These are phyloP conservation scores for Eleutherodactylus coqui DNA, from an alignment of 2,797 vertebrate species.

Conservation along the genomic window DNA sequence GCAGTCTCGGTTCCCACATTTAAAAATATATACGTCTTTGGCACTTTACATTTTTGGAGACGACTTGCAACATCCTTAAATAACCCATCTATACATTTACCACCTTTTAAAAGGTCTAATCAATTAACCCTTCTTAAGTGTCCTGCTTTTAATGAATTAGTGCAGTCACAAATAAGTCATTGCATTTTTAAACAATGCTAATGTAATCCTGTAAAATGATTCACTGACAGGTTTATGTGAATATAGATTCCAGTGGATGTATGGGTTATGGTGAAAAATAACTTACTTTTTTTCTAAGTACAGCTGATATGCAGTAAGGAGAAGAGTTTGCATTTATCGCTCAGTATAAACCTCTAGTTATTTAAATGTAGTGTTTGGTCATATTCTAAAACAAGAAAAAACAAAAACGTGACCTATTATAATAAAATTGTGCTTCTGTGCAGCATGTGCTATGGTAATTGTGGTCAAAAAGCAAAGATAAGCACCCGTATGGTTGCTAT, in stretches of 20 bases:
- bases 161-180: constrained; percentile 75
- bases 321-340: background rate
- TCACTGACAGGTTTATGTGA: constrained; percentile 76
- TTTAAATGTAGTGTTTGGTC: background rate
- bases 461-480: background rate
- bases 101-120: constrained; percentile 83
- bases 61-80: constrained; percentile 14
- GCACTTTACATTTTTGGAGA: constrained; percentile 44
- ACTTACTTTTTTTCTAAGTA: constrained; percentile 36
- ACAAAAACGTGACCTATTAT: too few relatives aligned
- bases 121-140: constrained; percentile 84
- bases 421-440: background rate
- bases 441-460: background rate
- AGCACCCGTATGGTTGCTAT: background rate
- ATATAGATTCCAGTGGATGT: constrained; percentile 56
- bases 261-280: constrained; percentile 62
- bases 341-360: background rate
- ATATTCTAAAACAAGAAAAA: background rate
- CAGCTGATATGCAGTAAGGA: background rate
- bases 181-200: constrained; percentile 78
- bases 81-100: constrained; percentile 71
- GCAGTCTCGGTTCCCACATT: background rate
- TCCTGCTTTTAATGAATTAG: constrained; percentile 75
- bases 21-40: constrained; percentile 12
- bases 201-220: constrained; percentile 73